Evolutionary conservation across 2,888 invertebrate species (phyloP), one percentile per base, ranked within the genome.

Genomic region (Ditula angustiorana): DNA sequence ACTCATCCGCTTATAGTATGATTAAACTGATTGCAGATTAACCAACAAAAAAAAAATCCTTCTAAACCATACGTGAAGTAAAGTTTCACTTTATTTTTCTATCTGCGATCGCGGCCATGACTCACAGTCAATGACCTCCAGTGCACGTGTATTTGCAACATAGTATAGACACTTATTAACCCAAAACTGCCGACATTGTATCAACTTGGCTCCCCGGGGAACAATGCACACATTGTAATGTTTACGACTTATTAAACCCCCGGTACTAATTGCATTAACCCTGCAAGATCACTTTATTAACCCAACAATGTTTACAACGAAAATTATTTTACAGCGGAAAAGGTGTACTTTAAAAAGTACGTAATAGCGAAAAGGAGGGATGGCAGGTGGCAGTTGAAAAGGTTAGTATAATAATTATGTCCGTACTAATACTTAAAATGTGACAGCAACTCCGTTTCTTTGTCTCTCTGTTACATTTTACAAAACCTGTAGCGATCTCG

Each of bases 231-330:
- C 64, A 59, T 47, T 64, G 62, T 63, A 21, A 47, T 28, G 52
- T 59, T 64, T 58, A 64, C 37, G 53, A 46, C 21, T 64, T 67
- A 65, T 69, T 71, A 69, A 66, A 50, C 58, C 65, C 67, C 66
- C 68, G 70, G 49, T 24, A 41, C 70, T 72, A 73, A 77, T 76
- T 70, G 72, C 68, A 68, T 66, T 66, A 75, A 66, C 68, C 71
- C 72, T 66, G 70, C 67, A 65, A 74, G 72, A 76, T 74, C 74
- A 73, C 76, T 82, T 83, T 82, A 83, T 81, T 80, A 84, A 81
- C 82, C 79, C 76, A 80, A 84, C 84, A 84, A 84, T 82, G 82
- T 85, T 85, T 83, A 83, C 81, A 77, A 73, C 76, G 64, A 79
- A 85, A 84, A 85, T 82, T 77, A 82, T 82, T 82, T 81, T 77